phyloP scores from a whole-genome alignment of 2,113 vertebrate genomes.

The Desmodus rotundus region DNA sequence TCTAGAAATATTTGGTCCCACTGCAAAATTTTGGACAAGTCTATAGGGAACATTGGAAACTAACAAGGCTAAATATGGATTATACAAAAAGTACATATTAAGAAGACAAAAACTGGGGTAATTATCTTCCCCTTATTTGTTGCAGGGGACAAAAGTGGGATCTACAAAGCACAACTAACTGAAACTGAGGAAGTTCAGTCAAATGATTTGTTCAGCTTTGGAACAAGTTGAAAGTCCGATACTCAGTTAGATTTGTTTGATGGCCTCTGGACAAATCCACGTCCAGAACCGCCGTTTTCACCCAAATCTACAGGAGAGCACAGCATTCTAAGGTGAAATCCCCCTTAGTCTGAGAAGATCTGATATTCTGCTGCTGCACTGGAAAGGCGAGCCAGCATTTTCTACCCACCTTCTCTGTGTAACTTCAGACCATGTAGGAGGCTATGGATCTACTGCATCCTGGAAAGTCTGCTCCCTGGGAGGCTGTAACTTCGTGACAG shows the following conservation, averaged over 20 bases:
- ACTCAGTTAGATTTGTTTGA: not conserved
- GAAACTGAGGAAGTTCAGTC: not conserved
- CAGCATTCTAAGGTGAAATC: accelerated
- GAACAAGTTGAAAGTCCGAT: not conserved
- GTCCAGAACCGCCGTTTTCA: not conserved
- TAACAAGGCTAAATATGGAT: not conserved
- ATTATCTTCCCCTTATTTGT: not conserved
- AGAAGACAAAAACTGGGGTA: not conserved
- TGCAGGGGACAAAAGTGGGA: not conserved
- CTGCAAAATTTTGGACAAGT: not conserved
- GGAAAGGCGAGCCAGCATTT: not conserved
- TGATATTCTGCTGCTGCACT: accelerated
- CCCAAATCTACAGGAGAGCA: not conserved
- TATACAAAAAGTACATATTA: not conserved
- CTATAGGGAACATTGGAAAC: not conserved
- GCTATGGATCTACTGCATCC: not conserved
- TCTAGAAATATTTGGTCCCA: not conserved
- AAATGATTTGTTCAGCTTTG: not conserved
- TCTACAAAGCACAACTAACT: not conserved
- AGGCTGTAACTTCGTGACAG: not conserved
- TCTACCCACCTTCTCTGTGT: not conserved
- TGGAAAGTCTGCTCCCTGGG: not conserved
- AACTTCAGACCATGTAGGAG: not conserved
- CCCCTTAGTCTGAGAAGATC: not conserved
- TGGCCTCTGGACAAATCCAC: not conserved